phyloP scores from a whole-genome alignment of 2,113 vertebrate genomes.

The Shinisaurus crocodilurus region DNA sequence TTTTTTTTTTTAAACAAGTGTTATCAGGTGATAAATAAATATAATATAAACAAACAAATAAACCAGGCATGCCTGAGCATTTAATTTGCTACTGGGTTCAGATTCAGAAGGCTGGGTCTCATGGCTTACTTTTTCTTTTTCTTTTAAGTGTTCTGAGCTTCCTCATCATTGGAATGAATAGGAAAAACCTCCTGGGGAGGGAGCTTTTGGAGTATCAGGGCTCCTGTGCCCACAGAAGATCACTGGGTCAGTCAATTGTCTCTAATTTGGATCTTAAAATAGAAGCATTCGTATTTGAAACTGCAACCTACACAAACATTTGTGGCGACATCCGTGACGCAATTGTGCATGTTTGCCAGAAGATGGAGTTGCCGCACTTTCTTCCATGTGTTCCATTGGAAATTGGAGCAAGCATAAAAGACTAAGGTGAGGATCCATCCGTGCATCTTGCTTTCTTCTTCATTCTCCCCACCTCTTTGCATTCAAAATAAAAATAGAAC shows the following conservation, averaged over 20 bases:
- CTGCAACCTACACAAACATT: background rate
- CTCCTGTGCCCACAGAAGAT: background rate
- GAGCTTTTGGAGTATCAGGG: background rate
- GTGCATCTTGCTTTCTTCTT: background rate
- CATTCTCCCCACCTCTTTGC: background rate
- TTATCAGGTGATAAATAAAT: background rate
- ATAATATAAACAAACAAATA: background rate
- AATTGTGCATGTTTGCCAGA: conserved; percentile 45
- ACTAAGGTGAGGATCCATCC: background rate
- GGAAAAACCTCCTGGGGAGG: background rate
- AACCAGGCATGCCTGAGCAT: too few species aligned
- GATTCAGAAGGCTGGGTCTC: too few species aligned
- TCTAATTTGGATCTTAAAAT: background rate
- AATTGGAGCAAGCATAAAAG: too few species aligned
- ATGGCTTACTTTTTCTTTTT: background rate
- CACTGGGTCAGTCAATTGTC: too few species aligned
- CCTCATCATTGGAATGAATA: background rate
- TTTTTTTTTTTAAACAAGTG: background rate
- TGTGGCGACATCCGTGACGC: background rate
- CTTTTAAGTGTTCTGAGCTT: background rate
- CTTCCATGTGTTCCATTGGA: background rate
- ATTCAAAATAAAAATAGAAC: background rate
- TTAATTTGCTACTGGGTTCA: background rate
- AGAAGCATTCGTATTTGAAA: background rate
- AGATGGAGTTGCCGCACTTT: conserved; percentile 70